Percentiles rank a stretch among this genome's conserved stretches.
Conservation (phyloP, 2,113 vertebrate species). For the Solenodon paradoxus region DNA sequence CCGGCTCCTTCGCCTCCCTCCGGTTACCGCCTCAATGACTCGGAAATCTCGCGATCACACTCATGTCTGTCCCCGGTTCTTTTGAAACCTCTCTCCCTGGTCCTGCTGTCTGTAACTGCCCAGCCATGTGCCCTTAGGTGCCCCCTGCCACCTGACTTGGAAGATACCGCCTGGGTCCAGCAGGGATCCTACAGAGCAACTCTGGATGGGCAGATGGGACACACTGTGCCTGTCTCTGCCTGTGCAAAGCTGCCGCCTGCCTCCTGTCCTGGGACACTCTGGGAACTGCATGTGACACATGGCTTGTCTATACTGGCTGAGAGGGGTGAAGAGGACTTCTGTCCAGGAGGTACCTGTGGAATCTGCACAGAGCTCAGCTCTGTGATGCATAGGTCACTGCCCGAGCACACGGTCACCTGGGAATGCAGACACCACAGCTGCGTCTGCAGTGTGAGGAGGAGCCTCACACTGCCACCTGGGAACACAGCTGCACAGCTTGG, state of each 20-base stretch:
- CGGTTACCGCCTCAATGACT: not conserved
- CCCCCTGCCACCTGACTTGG: not conserved
- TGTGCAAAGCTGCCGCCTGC: rapidly evolving
- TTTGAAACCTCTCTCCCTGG: not conserved
- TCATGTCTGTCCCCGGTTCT: not conserved
- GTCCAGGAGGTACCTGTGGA: too few relatives aligned
- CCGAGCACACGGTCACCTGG: rapidly evolving
- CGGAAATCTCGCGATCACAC: not conserved
- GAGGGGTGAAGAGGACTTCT: not conserved
- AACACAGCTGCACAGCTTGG: too few relatives aligned
- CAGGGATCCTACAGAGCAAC: rapidly evolving
- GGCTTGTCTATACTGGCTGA: not conserved
- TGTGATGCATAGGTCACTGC: not conserved
- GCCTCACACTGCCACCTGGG: too few relatives aligned
- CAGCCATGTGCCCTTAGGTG: not conserved
- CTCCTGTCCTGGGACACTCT: not conserved
- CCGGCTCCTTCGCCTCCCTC: not conserved
- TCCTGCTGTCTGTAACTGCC: not conserved
- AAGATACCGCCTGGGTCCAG: not conserved
- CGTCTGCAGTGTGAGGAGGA: not conserved
- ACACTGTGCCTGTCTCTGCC: not conserved
- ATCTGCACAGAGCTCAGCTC: not conserved
- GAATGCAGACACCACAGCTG: rapidly evolving
- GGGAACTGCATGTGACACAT: not conserved
- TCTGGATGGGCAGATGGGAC: not conserved